phyloP scores from a whole-genome alignment of 2,888 invertebrate species.

The Netelia fuscicornis region DNA sequence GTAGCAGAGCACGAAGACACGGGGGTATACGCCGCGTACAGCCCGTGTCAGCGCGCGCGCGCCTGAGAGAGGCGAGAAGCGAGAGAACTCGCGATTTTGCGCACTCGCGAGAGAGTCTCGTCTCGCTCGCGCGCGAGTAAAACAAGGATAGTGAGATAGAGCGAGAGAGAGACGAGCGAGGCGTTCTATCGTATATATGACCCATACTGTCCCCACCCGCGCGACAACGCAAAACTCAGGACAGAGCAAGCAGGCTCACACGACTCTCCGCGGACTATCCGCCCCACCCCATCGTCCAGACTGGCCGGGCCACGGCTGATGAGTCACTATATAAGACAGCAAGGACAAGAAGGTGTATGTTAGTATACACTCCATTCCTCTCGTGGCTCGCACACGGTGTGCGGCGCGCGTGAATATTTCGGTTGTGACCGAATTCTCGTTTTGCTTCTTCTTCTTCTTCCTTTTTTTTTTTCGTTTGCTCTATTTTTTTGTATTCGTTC shows the following conservation, averaged over 20 bases:
- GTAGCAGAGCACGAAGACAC: not conserved
- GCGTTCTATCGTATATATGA: conserved; percentile 61
- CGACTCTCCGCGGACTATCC: conserved; percentile 61
- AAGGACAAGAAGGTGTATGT: conserved; percentile 84
- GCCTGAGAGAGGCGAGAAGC: conserved; percentile 18
- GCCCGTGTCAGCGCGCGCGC: not conserved
- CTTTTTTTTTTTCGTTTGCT: not conserved
- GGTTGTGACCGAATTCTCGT: conserved; percentile 76
- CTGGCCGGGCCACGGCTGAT: conserved; percentile 80
- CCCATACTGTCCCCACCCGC: conserved; percentile 70
- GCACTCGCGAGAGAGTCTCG: conserved; percentile 37
- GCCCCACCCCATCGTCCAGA: conserved; percentile 69
- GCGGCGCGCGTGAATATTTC: conserved; percentile 75
- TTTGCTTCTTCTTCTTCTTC: conserved; percentile 49
- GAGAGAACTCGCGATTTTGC: conserved; percentile 14
- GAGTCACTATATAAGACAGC: conserved; percentile 85
- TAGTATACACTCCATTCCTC: conserved; percentile 83
- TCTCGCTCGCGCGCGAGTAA: conserved; percentile 66
- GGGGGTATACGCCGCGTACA: not conserved
- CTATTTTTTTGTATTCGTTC: not conserved
- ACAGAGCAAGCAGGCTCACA: conserved; percentile 16
- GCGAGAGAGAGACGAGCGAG: conserved; percentile 69
- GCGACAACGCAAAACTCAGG: conserved; percentile 61
- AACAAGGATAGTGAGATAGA: conserved; percentile 55
- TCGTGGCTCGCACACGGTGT: conserved; percentile 81